Conservation (phyloP, 1,140 invertebrate genomes). For the Drosophila saltans region DNA sequence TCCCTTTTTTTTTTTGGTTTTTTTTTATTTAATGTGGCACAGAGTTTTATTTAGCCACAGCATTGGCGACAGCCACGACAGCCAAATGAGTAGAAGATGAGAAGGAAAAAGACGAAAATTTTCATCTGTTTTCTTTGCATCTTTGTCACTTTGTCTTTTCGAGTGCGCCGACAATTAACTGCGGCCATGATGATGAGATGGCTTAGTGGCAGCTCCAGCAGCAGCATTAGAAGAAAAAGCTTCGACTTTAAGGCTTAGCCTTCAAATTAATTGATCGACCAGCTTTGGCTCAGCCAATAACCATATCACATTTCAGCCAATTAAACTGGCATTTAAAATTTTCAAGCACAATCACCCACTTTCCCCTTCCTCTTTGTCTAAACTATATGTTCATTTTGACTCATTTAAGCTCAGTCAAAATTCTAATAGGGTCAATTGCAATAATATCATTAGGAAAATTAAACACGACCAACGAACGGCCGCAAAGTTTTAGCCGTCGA, state of each 20-base stretch:
- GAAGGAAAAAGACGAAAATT: conserved; percentile 17
- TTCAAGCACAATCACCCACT: conserved; percentile 9
- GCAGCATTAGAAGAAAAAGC: conserved; percentile 20
- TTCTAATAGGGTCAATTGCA: conserved; percentile 81
- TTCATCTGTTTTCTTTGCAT: conserved; percentile 38
- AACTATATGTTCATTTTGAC: conserved; percentile 79
- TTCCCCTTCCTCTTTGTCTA: background rate
- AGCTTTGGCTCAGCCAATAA: conserved; percentile 38
- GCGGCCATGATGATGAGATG: conserved; percentile 18
- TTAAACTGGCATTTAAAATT: conserved; percentile 59
- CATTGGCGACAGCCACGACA: conserved; percentile 50
- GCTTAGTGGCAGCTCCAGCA: conserved; percentile 14
- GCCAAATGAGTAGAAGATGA: conserved; percentile 49
- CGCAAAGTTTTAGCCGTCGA: conserved; percentile 65
- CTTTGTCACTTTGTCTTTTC: conserved; percentile 33
- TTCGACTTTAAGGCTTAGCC: conserved; percentile 62
- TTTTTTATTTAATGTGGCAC: conserved; percentile 44
- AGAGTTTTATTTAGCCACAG: conserved; percentile 29
- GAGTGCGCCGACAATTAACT: conserved; percentile 61
- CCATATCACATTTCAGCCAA: conserved; percentile 75
- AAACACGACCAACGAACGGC: conserved; percentile 62
- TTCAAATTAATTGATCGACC: conserved; percentile 69
- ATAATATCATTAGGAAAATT: conserved; percentile 82
- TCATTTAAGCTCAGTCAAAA: conserved; percentile 73
- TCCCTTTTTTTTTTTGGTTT: background rate